These are phyloP conservation scores for Sakesphorus luctuosus DNA, from an alignment of 2,113 vertebrate species.

Conservation along the genomic window DNA sequence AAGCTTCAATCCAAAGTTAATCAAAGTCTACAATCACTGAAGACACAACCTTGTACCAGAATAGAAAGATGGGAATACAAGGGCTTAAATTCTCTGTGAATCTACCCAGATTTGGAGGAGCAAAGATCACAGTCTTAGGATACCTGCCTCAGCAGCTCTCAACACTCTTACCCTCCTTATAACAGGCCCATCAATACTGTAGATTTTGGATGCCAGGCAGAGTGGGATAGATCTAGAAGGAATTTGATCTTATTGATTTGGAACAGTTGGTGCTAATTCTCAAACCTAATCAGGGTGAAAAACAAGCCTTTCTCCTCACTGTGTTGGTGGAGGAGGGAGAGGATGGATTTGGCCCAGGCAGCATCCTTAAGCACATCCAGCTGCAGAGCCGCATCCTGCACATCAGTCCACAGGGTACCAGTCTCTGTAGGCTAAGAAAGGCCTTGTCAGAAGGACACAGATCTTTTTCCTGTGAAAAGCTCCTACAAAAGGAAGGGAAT, in stretches of 20 bases:
- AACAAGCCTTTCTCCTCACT: not conserved
- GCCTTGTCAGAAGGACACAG: not conserved
- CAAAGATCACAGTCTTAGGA: not conserved
- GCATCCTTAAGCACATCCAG: not conserved
- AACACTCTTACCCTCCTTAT: not conserved
- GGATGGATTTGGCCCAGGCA: not conserved
- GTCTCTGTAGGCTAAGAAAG: not conserved
- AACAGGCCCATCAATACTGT: not conserved
- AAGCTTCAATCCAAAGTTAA: not conserved
- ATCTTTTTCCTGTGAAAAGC: not conserved
- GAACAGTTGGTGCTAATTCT: not conserved
- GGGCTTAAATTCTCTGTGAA: not conserved
- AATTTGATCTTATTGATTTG: not conserved
- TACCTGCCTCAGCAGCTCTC: not conserved
- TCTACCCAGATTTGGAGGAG: not conserved
- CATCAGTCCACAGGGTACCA: rapidly evolving
- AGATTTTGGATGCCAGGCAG: rapidly evolving
- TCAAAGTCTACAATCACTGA: not conserved
- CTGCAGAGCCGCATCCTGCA: not conserved
- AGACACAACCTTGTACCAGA: not conserved
- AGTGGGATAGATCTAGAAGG: rapidly evolving
- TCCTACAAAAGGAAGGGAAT: not conserved
- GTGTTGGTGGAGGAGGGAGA: rapidly evolving
- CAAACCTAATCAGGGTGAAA: not conserved
- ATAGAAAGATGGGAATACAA: not conserved